Evolutionary conservation across 2,888 invertebrate genomes (phyloP), one percentile per base, ranked within the genome.

Genomic region (Lordiphosa fenestrarum): DNA sequence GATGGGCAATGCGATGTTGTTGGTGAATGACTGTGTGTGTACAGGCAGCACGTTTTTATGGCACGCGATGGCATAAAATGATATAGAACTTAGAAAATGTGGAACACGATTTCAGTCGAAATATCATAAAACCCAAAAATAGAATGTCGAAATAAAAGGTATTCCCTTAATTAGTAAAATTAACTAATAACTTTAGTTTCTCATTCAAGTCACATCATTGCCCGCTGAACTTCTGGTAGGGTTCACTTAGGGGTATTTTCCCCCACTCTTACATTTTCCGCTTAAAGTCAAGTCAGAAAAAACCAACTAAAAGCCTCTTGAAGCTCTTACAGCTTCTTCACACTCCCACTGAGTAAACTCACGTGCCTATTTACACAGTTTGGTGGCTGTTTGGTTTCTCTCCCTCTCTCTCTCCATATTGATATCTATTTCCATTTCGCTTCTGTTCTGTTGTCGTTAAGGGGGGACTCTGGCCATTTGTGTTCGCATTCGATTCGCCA

Each of bases 321-420:
- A 69, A 44, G 44, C 42, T 53, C 58, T 73, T 53, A 63, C 60
- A 52, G 55, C 48, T 50, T 50, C 39, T 40, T 65, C 54, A 59
- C 70, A 44, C 49, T 37, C 61, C 38, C 59, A 44, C 53, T 23
- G 42, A 44, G 57, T 53, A 58, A 50, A 39, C 71, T 77, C 69
- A 77, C 74, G 69, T 74, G 78, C 68, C 54, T 64, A 57, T 77
- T 81, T 77, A 62, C 68, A 66, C 73, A 77, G 73, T 70, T 69
- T 73, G 76, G 57, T 46, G 54, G 39, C 52, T 25, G 47, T 46
- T 37, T 15, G 46, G 39, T 15, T 5, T 42, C 13, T 30, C 42
- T 44, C 6, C 23, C 12, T 41, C 12, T 35, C 30, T 19, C 33
- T 41, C 36, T 23, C 15, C 53, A 15, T 15, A 15, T 51, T 56